Percentiles rank a stretch among this genome's conserved stretches.
Conservation (phyloP, 2,113 vertebrate species). For the Oncorhynchus nerka region DNA sequence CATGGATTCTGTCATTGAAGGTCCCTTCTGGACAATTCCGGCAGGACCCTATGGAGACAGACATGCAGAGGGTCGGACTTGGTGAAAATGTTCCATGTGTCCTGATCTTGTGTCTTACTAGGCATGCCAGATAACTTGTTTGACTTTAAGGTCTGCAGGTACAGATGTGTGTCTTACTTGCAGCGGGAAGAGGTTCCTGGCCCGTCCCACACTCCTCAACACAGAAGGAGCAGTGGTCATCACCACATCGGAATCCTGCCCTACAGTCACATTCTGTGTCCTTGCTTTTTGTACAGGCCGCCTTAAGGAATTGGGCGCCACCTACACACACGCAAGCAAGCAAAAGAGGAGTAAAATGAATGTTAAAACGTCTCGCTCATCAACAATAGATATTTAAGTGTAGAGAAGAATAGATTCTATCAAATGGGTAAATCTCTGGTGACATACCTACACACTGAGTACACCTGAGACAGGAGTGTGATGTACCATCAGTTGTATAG, state of each 20-base stretch:
- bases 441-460: slow-evolving; percentile 64
- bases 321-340: slow-evolving; percentile 40
- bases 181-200: slow-evolving; percentile 39
- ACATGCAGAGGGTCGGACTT: not conserved
- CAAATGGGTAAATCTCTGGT: not conserved
- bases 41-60: slow-evolving; percentile 58
- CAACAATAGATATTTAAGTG: not conserved
- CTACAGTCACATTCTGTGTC: slow-evolving; percentile 68
- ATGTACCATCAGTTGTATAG: not conserved
- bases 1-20: slow-evolving; percentile 67
- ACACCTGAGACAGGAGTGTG: not conserved
- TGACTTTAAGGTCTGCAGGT: not conserved
- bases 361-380: not conserved
- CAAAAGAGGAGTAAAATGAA: not conserved
- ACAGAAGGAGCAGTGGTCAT: slow-evolving; percentile 51
- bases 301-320: slow-evolving; percentile 30
- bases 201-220: slow-evolving; percentile 52
- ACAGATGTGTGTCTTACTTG: slow-evolving; percentile 48
- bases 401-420: too few species aligned
- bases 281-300: slow-evolving; percentile 36
- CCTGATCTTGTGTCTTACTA: not conserved
- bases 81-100: not conserved
- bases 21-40: slow-evolving; percentile 59
- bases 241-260: slow-evolving; percentile 53
- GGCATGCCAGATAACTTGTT: not conserved